Evolutionary conservation across 2,113 vertebrate species (phyloP).

Genomic region (Tychaedon coryphoeus): DNA sequence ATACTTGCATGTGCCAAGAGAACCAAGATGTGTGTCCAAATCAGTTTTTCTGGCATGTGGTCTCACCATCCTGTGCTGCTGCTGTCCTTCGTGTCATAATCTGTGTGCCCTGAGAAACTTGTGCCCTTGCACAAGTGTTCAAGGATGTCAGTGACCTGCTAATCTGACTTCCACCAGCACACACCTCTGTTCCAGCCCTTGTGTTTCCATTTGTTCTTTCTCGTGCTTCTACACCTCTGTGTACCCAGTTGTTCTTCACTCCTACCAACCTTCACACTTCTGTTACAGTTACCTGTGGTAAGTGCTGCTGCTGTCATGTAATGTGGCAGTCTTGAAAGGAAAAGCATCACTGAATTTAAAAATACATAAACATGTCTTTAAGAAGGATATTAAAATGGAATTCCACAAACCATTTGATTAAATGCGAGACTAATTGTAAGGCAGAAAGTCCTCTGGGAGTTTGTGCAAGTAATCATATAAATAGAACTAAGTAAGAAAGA

Average conservation of each 20-base stretch:
- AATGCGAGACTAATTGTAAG: neutral
- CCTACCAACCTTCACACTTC: neutral
- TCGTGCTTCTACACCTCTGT: fast-evolving
- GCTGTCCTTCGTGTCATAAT: neutral
- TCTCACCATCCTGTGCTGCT: neutral
- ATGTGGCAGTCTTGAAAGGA: neutral
- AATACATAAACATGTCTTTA: neutral
- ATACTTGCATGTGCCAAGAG: fast-evolving
- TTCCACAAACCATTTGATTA: neutral
- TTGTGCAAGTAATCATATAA: neutral
- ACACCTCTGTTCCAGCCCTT: fast-evolving
- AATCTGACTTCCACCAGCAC: neutral
- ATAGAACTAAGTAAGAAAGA: neutral
- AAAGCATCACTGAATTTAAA: neutral
- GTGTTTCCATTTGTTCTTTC: neutral
- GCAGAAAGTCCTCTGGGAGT: neutral
- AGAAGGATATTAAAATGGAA: neutral
- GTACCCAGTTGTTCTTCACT: neutral
- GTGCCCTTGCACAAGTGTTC: neutral
- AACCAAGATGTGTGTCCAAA: neutral
- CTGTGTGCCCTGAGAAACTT: neutral
- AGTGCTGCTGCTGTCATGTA: neutral
- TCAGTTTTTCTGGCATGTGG: neutral
- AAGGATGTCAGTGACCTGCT: neutral
- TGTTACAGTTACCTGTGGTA: neutral